These are phyloP conservation scores for Perizoma affinitatum DNA, from an alignment of 2,888 invertebrate genomes.

Conservation along the genomic window DNA sequence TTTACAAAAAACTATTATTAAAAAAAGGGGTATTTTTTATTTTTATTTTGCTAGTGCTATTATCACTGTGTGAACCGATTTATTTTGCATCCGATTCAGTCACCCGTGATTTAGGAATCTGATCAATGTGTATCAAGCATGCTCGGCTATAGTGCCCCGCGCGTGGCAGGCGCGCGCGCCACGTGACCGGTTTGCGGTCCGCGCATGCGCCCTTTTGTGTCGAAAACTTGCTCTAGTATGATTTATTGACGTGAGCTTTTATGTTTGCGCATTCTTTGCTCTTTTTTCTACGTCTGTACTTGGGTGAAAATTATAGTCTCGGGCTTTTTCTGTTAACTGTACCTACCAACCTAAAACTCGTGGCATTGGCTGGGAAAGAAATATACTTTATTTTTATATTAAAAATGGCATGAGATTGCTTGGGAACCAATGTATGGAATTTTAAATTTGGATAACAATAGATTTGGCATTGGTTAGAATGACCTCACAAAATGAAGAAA, in stretches of 20 bases:
- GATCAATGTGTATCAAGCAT: conserved; percentile 31
- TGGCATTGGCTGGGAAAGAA: too few species aligned
- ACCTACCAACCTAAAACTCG: too few species aligned
- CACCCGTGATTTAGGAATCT: conserved; percentile 19
- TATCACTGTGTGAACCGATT: conserved; percentile 17
- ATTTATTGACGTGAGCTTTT: conserved; percentile 48
- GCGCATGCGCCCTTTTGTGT: conserved; percentile 71
- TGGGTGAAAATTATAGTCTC: too few species aligned
- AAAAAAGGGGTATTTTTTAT: background rate
- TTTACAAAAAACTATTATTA: too few species aligned
- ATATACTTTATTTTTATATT: too few species aligned
- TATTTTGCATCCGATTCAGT: conserved; percentile 3
- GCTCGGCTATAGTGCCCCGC: conserved; percentile 45
- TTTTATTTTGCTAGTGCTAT: background rate
- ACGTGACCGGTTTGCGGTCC: conserved; percentile 74
- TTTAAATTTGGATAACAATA: too few species aligned
- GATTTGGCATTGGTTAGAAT: too few species aligned
- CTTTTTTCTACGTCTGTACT: conserved; percentile 22
- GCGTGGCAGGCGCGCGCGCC: conserved; percentile 78
- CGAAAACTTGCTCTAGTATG: conserved; percentile 50
- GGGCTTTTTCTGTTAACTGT: too few species aligned
- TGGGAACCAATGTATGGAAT: too few species aligned
- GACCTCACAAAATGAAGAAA: background rate
- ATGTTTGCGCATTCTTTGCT: conserved; percentile 35
- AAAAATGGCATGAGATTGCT: too few species aligned